Evolutionary conservation across 2,113 vertebrate genomes (phyloP).

Genomic region (Neotragus moschatus): DNA sequence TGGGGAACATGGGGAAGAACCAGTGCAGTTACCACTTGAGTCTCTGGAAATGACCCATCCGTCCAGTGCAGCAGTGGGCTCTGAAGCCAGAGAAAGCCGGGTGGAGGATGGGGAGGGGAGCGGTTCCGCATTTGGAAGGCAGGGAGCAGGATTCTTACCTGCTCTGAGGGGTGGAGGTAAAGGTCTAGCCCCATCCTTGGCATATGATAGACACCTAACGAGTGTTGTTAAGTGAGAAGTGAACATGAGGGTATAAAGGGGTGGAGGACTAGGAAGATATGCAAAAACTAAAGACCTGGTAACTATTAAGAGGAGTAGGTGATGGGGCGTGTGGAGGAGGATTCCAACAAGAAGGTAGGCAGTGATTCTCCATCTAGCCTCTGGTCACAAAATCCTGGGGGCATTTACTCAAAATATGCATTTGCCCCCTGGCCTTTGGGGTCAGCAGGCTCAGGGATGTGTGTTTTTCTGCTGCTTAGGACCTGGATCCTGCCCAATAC

Average conservation of each 20-base stretch:
- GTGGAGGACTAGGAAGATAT: background rate
- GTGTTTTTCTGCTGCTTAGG: background rate
- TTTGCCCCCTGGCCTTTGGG: background rate
- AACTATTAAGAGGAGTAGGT: background rate
- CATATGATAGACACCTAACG: background rate
- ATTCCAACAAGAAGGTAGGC: background rate
- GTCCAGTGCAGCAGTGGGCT: background rate
- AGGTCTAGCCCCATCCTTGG: background rate
- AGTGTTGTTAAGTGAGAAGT: background rate
- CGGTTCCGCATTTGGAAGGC: conserved; percentile 39
- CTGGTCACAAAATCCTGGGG: background rate
- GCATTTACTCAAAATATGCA: background rate
- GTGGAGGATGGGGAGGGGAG: background rate
- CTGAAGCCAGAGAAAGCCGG: background rate
- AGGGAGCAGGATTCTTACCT: background rate
- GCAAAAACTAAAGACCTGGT: background rate
- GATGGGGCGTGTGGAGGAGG: background rate
- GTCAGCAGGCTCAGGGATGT: background rate
- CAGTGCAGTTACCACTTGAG: background rate
- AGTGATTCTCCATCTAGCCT: background rate
- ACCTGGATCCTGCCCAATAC: background rate
- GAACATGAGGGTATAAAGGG: background rate
- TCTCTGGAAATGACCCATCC: background rate
- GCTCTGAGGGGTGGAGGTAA: background rate
- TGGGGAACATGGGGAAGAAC: background rate